A percentile compares a stretch with the other conserved stretches of the same genome.
These are phyloP conservation scores for Graptemys geographica DNA, from an alignment of 2,797 vertebrate genomes.

Conservation along the genomic window DNA sequence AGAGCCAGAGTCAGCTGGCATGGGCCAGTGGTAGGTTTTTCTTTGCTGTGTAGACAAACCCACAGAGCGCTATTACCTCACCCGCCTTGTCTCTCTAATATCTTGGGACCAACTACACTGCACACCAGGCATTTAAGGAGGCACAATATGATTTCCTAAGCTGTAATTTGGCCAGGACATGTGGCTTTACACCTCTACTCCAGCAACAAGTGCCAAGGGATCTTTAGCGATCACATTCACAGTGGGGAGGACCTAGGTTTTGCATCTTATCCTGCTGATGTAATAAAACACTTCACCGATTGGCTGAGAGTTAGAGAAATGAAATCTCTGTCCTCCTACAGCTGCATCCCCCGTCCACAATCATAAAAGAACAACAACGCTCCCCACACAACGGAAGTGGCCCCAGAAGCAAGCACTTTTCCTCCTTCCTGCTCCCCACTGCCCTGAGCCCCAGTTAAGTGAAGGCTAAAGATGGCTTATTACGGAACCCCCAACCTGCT, in stretches of 20 bases:
- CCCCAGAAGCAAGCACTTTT: background rate
- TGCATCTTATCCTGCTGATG: fast-evolving
- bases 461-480: background rate
- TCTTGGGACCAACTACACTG: background rate
- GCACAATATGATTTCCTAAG: background rate
- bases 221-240: background rate
- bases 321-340: background rate
- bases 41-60: background rate
- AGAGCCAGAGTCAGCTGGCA: background rate
- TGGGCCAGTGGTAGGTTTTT: background rate
- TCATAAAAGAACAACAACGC: background rate
- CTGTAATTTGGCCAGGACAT: background rate
- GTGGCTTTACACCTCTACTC: background rate
- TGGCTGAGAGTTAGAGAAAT: background rate
- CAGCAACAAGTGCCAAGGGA: background rate
- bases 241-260: background rate
- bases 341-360: fast-evolving
- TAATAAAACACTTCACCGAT: background rate
- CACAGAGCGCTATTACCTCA: background rate
- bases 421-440: background rate
- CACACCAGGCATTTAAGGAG: background rate
- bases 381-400: background rate
- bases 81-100: background rate
- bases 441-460: background rate
- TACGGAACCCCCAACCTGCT: background rate